Conservation (phyloP, 2,113 vertebrate species). For the Anguilla japonica region DNA sequence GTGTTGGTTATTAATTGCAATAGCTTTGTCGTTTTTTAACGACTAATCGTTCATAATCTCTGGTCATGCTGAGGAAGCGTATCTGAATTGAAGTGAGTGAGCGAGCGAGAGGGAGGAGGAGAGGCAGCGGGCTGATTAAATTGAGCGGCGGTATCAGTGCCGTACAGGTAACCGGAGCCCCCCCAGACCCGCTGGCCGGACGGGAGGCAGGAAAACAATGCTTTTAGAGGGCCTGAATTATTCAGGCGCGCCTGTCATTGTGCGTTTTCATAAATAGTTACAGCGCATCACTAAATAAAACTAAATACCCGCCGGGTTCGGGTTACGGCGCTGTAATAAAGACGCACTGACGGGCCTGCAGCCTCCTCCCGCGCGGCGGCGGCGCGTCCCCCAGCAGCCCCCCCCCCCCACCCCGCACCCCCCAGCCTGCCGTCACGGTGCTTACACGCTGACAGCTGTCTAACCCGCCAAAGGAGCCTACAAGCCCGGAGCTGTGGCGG, state of each 20-base stretch:
- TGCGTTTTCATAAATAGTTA: constrained; percentile 25
- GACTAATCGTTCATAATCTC: background rate
- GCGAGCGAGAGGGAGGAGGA: background rate
- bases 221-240: constrained; percentile 23
- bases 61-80: background rate
- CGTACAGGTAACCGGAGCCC: constrained; percentile 6
- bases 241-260: constrained; percentile 14
- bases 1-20: background rate
- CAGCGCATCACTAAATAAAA: constrained; percentile 36
- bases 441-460: constrained; percentile 29
- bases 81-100: background rate
- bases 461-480: constrained; percentile 17
- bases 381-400: background rate
- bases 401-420: background rate
- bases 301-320: constrained; percentile 24
- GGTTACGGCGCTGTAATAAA: constrained; percentile 22
- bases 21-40: background rate
- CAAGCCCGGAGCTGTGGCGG: background rate
- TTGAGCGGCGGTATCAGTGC: background rate
- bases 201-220: constrained; percentile 1
- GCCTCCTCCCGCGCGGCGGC: background rate
- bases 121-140: constrained; percentile 11
- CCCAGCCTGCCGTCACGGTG: background rate
- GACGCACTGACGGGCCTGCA: constrained; percentile 12
- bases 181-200: background rate